phyloP scores from a whole-genome alignment of 2,113 vertebrate genomes.

The Passer domesticus region DNA sequence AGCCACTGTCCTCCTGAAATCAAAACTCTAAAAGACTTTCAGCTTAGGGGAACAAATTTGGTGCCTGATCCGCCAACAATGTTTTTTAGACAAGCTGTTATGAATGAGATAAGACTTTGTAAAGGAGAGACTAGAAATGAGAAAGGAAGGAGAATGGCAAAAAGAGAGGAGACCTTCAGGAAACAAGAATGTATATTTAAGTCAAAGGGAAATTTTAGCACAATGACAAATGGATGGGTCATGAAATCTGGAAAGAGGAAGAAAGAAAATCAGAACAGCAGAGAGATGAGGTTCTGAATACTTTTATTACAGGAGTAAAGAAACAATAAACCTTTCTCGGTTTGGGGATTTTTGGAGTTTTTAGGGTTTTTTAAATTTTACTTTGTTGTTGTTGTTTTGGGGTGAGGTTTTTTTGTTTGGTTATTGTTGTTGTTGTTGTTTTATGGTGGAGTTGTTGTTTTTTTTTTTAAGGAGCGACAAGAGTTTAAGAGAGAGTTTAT shows the following conservation, averaged over 20 bases:
- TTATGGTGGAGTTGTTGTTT: no score
- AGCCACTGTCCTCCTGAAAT: background rate
- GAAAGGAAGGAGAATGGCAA: background rate
- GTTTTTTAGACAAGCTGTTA: background rate
- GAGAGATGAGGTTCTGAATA: background rate
- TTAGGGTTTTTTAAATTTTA: background rate
- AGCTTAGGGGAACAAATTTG: background rate
- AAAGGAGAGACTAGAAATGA: background rate
- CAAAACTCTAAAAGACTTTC: background rate
- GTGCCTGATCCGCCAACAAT: background rate
- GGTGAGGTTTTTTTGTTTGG: no score
- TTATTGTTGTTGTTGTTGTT: background rate
- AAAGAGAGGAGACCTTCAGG: background rate
- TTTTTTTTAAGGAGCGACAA: background rate
- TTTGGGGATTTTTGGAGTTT: no score
- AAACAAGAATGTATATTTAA: background rate
- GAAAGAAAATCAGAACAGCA: background rate
- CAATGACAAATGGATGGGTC: background rate
- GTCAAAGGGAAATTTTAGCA: background rate
- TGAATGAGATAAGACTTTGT: background rate
- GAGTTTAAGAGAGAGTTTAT: background rate
- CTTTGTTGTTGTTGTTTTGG: background rate
- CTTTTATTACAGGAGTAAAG: background rate
- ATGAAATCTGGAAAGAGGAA: background rate
- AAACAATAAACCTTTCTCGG: background rate